These are phyloP conservation scores for Acanthisitta chloris DNA, from an alignment of 2,113 vertebrate genomes.

Conservation along the genomic window DNA sequence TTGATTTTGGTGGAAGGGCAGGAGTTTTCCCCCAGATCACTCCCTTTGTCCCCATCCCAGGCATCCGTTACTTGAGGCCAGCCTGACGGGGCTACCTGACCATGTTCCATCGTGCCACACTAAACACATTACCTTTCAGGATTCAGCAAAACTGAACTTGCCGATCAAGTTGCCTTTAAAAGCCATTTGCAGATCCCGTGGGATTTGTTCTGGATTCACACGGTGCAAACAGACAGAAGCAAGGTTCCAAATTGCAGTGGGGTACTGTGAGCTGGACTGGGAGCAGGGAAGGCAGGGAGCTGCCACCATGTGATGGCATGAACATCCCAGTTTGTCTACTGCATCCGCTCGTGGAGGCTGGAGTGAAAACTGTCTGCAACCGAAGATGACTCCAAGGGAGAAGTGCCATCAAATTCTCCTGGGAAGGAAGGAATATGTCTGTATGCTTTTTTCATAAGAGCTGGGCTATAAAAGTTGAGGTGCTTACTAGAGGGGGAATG, in stretches of 20 bases:
- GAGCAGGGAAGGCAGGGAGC: neutral
- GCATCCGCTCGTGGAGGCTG: neutral
- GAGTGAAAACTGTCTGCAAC: neutral
- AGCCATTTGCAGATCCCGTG: neutral
- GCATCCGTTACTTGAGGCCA: neutral
- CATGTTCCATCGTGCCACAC: neutral
- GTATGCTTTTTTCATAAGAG: accelerated
- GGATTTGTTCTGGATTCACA: neutral
- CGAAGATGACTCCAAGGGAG: accelerated
- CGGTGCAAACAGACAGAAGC: too few species aligned
- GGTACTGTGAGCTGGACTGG: too few species aligned
- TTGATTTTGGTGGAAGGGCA: neutral
- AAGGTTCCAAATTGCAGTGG: too few species aligned
- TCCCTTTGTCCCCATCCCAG: neutral
- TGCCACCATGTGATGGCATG: accelerated
- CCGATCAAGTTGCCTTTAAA: neutral
- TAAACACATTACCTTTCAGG: neutral
- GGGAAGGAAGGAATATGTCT: neutral
- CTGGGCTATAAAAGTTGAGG: neutral
- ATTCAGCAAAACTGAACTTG: neutral
- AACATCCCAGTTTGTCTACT: neutral
- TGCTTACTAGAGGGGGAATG: neutral
- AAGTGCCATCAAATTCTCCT: neutral
- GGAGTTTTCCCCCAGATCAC: neutral
- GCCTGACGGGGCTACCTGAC: neutral